Conservation (phyloP, 2,888 invertebrate species). For the Plagodis dolabraria region DNA sequence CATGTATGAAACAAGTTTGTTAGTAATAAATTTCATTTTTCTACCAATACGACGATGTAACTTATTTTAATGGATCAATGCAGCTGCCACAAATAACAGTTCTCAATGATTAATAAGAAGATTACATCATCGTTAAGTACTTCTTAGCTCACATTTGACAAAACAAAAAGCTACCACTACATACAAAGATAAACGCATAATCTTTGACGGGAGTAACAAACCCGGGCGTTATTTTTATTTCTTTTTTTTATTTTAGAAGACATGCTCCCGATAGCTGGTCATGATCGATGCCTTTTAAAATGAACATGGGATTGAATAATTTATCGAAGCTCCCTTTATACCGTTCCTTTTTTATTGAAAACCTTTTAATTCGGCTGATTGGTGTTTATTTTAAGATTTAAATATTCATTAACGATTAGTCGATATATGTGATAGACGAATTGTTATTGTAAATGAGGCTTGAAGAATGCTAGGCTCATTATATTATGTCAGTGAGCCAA, state of each 20-base stretch:
- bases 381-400: conserved; percentile 51
- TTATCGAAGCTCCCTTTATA: conserved; percentile 57
- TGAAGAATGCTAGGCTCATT: no score
- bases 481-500: no score
- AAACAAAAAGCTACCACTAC: conserved; percentile 6
- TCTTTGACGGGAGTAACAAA: conserved; percentile 47
- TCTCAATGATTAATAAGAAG: neutral
- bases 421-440: conserved; percentile 3
- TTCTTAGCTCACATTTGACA: neutral
- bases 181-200: conserved; percentile 31
- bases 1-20: no score
- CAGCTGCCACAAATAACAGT: neutral
- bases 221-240: conserved; percentile 45
- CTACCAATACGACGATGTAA: no score
- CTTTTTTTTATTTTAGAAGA: conserved; percentile 30
- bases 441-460: neutral
- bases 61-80: no score
- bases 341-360: conserved; percentile 47
- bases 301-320: conserved; percentile 63
- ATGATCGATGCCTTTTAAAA: conserved; percentile 73
- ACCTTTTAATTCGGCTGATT: conserved; percentile 55
- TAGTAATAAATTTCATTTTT: no score
- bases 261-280: conserved; percentile 37
- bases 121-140: neutral
- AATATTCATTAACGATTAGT: conserved; percentile 35